These are phyloP conservation scores for Mixornis gularis DNA, from an alignment of 2,113 vertebrate genomes.

Conservation along the genomic window DNA sequence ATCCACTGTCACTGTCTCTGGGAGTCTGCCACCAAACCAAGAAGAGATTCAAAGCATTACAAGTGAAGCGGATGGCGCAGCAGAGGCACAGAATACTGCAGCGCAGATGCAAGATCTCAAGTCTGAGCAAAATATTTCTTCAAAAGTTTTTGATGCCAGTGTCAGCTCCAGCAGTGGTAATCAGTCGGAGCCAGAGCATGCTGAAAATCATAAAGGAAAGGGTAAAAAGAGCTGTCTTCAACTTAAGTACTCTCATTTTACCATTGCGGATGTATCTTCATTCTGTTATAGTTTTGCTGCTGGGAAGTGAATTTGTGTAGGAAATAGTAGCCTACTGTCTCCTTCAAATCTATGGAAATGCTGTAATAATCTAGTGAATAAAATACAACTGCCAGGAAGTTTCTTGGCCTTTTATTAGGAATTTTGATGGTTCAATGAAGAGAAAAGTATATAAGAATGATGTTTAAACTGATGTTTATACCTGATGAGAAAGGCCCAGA, in stretches of 20 bases:
- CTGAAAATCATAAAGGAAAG: constrained; percentile 81
- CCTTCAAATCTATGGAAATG: neutral
- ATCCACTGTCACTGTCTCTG: constrained; percentile 59
- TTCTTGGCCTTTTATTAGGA: neutral
- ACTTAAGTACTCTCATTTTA: neutral
- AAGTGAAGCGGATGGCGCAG: constrained; percentile 86
- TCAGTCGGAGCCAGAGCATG: constrained; percentile 81
- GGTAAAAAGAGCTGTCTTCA: neutral
- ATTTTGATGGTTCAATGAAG: neutral
- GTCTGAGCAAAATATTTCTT: constrained; percentile 79
- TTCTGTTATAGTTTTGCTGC: neutral
- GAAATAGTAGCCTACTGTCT: neutral
- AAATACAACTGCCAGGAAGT: neutral
- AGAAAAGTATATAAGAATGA: neutral
- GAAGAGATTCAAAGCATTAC: constrained; percentile 83
- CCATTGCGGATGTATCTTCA: neutral
- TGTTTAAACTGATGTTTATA: neutral
- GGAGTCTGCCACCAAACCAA: constrained; percentile 62
- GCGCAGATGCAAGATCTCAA: constrained; percentile 86
- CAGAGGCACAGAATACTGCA: constrained; percentile 87
- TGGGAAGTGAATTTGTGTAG: neutral
- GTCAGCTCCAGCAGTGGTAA: constrained; percentile 86
- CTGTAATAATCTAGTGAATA: neutral
- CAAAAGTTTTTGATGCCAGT: constrained; percentile 79
- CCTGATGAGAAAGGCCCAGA: neutral